These are phyloP conservation scores for Scomberomorus guttatus DNA, from an alignment of 2,797 vertebrate genomes.

Conservation along the genomic window DNA sequence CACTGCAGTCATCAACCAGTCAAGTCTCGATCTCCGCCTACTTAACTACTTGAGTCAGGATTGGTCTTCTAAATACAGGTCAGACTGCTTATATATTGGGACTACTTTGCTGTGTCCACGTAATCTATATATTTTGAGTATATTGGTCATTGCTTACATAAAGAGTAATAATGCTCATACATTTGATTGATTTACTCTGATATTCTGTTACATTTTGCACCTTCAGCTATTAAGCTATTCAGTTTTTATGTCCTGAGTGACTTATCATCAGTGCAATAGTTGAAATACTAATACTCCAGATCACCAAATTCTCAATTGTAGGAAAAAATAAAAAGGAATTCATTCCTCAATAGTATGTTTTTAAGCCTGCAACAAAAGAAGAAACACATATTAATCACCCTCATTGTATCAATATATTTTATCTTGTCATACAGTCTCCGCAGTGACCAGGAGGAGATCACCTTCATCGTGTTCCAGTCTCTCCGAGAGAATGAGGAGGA, in stretches of 20 bases:
- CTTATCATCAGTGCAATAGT: too few relatives aligned
- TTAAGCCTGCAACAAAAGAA: not conserved
- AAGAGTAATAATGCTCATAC: not conserved
- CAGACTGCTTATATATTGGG: not conserved
- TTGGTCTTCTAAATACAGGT: slow-evolving; percentile 91
- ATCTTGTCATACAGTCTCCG: slow-evolving; percentile 70
- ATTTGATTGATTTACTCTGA: too few relatives aligned
- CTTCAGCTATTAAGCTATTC: too few relatives aligned
- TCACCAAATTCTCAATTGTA: too few relatives aligned
- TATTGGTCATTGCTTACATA: not conserved
- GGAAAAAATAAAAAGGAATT: too few relatives aligned
- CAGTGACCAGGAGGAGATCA: slow-evolving; percentile 91
- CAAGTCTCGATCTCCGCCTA: slow-evolving; percentile 88
- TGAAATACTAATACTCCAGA: too few relatives aligned
- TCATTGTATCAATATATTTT: not conserved
- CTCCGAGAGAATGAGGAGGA: slow-evolving; percentile 86
- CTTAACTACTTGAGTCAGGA: slow-evolving; percentile 92
- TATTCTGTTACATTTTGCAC: not conserved
- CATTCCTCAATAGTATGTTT: not conserved
- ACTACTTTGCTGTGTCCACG: not conserved
- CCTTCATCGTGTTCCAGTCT: slow-evolving; percentile 91
- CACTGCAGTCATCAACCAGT: slow-evolving; percentile 90
- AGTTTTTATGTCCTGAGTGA: too few relatives aligned
- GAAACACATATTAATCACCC: not conserved
- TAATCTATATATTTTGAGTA: not conserved